These are phyloP conservation scores for Leptopilina syphax DNA, from an alignment of 2,888 invertebrate genomes.

Conservation along the genomic window DNA sequence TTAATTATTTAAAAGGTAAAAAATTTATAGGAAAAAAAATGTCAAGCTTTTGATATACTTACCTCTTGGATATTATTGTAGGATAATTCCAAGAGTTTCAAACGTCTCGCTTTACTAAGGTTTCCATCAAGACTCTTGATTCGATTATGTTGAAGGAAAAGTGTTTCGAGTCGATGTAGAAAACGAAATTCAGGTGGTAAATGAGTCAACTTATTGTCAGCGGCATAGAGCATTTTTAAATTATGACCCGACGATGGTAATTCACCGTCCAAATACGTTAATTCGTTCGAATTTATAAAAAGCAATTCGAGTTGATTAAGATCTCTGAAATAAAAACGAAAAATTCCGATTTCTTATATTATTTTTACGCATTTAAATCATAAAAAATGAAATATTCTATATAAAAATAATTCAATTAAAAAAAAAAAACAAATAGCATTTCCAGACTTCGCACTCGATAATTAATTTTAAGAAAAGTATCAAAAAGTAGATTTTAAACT, in stretches of 20 bases:
- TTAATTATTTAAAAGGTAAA: no score
- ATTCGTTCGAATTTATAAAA: constrained; percentile 87
- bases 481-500: no score
- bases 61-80: constrained; percentile 87
- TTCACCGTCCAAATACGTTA: constrained; percentile 86
- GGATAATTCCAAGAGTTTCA: constrained; percentile 84
- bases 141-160: constrained; percentile 86
- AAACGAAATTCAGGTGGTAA: constrained; percentile 85
- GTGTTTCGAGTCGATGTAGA: constrained; percentile 83
- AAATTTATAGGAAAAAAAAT: no score
- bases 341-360: not conserved
- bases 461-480: no score
- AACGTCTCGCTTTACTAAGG: constrained; percentile 82
- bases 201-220: constrained; percentile 84
- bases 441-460: no score
- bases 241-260: constrained; percentile 84
- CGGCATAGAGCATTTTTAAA: constrained; percentile 85
- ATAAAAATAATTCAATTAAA: no score
- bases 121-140: constrained; percentile 85
- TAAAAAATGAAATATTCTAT: no score
- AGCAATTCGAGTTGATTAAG: constrained; percentile 87
- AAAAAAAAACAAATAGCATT: no score
- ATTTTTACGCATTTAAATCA: not conserved
- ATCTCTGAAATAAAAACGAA: constrained; percentile 75
- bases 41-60: constrained; percentile 65